Percentiles rank a stretch among this genome's conserved stretches.
Evolutionary conservation across 2,888 invertebrate genomes (phyloP).

Genomic region (Melitaea athalia): DNA sequence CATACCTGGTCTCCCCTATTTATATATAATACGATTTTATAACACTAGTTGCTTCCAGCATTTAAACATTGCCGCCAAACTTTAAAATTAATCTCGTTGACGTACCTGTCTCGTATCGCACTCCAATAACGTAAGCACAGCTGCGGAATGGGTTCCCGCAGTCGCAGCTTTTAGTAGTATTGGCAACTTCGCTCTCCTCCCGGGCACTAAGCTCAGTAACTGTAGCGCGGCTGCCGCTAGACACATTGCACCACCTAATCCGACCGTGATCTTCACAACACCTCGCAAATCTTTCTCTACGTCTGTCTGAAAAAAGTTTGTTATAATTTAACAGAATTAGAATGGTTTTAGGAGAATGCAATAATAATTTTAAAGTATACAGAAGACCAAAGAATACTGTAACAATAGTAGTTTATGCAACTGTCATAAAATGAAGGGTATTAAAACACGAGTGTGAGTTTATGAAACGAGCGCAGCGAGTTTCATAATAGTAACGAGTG

Average conservation of each 20-base stretch:
- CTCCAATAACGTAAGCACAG: slow-evolving; percentile 64
- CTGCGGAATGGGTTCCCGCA: slow-evolving; percentile 69
- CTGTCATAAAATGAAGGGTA: too few relatives aligned
- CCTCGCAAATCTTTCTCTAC: slow-evolving; percentile 69
- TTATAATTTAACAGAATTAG: not conserved
- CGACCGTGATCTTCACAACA: slow-evolving; percentile 68
- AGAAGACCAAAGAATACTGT: not conserved
- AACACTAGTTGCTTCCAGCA: too few relatives aligned
- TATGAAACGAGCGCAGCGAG: too few relatives aligned
- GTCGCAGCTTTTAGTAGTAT: slow-evolving; percentile 66
- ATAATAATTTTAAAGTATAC: not conserved
- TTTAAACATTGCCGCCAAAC: too few relatives aligned
- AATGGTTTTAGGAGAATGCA: not conserved
- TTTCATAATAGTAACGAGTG: too few relatives aligned
- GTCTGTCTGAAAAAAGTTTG: slow-evolving; percentile 55
- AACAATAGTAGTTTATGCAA: too few relatives aligned
- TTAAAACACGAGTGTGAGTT: too few relatives aligned
- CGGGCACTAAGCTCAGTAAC: slow-evolving; percentile 59
- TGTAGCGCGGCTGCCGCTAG: slow-evolving; percentile 66
- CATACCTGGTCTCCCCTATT: too few relatives aligned
- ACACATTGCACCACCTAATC: slow-evolving; percentile 71
- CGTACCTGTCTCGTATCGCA: slow-evolving; percentile 69
- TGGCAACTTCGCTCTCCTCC: slow-evolving; percentile 56
- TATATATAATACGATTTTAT: too few relatives aligned
- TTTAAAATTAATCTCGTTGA: not conserved